A percentile compares a stretch with the other conserved stretches of the same genome.
Conservation (phyloP, 2,797 vertebrate species). For the Prunella strophiata region DNA sequence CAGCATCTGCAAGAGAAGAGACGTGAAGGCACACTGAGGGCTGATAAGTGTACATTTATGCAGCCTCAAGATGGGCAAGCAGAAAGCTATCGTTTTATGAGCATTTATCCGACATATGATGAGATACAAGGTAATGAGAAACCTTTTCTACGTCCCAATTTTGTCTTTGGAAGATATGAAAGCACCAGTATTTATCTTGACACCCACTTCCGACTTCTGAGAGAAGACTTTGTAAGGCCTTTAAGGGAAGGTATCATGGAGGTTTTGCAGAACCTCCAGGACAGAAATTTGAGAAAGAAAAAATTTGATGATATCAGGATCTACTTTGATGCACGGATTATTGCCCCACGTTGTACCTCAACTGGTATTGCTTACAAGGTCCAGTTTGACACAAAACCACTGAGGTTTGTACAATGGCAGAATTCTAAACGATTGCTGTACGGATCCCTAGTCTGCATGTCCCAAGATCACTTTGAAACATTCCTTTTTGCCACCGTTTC, state of each 20-base stretch:
- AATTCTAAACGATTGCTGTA: constrained; percentile 92
- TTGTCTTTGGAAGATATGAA: constrained; percentile 81
- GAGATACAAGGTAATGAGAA: constrained; percentile 83
- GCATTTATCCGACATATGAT: constrained; percentile 86
- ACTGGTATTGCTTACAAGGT: constrained; percentile 85
- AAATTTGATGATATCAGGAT: constrained; percentile 89
- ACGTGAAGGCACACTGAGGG: constrained; percentile 84
- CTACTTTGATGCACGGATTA: constrained; percentile 84
- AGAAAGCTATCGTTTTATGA: constrained; percentile 81
- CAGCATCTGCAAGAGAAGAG: constrained; percentile 84
- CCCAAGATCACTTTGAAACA: constrained; percentile 89
- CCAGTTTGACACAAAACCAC: constrained; percentile 83
- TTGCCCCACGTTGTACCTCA: constrained; percentile 81
- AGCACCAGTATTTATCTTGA: constrained; percentile 87
- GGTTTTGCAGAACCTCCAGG: constrained; percentile 77
- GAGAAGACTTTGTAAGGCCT: constrained; percentile 93
- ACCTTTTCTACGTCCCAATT: constrained; percentile 88
- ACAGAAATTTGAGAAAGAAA: constrained; percentile 72
- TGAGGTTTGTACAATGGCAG: constrained; percentile 90
- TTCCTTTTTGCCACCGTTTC: constrained; percentile 91
- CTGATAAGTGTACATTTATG: constrained; percentile 79
- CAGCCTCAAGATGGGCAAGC: constrained; percentile 63
- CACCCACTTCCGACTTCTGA: constrained; percentile 91
- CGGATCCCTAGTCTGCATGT: constrained; percentile 92
- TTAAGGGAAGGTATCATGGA: constrained; percentile 90